These are phyloP conservation scores for Sebastes taczanowskii DNA, from an alignment of 2,797 vertebrate genomes.

Conservation along the genomic window DNA sequence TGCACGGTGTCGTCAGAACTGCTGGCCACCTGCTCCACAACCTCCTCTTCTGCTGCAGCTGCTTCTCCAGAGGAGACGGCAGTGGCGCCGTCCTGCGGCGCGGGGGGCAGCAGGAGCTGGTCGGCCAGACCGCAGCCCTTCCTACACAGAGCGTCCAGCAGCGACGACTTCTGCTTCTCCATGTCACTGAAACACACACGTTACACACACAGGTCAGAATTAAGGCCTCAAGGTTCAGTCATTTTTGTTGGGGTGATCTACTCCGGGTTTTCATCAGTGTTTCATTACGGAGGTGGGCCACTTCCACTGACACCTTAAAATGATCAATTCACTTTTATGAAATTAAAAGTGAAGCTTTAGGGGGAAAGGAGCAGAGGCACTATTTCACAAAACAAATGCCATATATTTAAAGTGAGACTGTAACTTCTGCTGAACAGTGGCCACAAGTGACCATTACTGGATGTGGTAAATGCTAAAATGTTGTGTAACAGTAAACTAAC, in stretches of 20 bases:
- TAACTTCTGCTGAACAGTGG: background rate
- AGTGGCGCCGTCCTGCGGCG: slow-evolving; percentile 81
- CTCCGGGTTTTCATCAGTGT: no score
- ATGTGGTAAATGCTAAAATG: background rate
- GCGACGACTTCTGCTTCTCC: slow-evolving; percentile 95
- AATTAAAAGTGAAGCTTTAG: background rate
- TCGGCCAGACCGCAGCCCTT: slow-evolving; percentile 94
- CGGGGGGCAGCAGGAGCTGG: slow-evolving; percentile 85
- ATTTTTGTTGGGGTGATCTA: background rate
- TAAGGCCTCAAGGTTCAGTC: rapidly evolving
- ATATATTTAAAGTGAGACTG: background rate
- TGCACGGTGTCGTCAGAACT: slow-evolving; percentile 87
- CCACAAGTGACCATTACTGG: background rate
- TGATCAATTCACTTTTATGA: background rate
- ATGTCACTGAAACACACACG: slow-evolving; percentile 87
- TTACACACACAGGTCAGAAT: background rate
- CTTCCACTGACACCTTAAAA: background rate
- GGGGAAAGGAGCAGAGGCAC: background rate
- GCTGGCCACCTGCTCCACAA: slow-evolving; percentile 71
- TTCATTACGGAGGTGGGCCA: no score
- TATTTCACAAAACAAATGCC: background rate
- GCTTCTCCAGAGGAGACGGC: slow-evolving; percentile 56
- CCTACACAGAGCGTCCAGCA: slow-evolving; percentile 94
- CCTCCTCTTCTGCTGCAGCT: background rate
- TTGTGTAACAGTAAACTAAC: background rate